Percentiles rank a stretch among this genome's conserved stretches.
phyloP scores from a whole-genome alignment of 2,113 vertebrate genomes.

The Spilogale gracilis region DNA sequence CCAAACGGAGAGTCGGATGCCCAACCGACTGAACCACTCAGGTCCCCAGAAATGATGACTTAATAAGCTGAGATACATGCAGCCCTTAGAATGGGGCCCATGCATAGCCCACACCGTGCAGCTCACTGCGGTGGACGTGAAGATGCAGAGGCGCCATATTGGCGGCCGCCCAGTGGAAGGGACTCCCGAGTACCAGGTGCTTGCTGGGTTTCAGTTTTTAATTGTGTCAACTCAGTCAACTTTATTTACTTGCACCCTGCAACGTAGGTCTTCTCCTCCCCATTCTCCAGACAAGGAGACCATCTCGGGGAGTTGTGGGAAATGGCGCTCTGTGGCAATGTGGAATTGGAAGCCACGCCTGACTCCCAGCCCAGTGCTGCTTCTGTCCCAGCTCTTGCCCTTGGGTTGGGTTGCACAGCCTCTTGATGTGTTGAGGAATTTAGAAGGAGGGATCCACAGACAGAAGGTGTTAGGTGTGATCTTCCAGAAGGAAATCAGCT shows the following conservation, averaged over 20 bases:
- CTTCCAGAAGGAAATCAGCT: neutral
- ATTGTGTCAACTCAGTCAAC: neutral
- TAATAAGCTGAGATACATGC: neutral
- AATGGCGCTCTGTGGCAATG: neutral
- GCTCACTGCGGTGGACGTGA: neutral
- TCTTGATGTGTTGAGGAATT: slow-evolving; percentile 1
- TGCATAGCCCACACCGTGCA: fast-evolving
- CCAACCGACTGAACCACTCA: neutral
- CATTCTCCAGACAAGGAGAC: neutral
- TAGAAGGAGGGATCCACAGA: neutral
- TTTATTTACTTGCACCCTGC: neutral
- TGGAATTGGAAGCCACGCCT: neutral
- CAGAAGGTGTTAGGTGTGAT: neutral
- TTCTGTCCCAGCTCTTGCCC: neutral
- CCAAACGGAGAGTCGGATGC: neutral
- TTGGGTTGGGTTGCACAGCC: neutral
- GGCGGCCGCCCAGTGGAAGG: neutral
- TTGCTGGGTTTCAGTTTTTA: neutral
- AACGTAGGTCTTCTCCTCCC: neutral
- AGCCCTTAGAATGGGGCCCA: neutral
- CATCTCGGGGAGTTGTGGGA: neutral
- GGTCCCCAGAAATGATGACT: neutral
- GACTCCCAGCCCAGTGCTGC: neutral
- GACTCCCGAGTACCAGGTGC: fast-evolving
- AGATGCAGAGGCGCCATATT: fast-evolving